Evolutionary conservation across 2,113 vertebrate genomes (phyloP), one percentile per base, ranked within the genome.

Genomic region (Fulica atra): DNA sequence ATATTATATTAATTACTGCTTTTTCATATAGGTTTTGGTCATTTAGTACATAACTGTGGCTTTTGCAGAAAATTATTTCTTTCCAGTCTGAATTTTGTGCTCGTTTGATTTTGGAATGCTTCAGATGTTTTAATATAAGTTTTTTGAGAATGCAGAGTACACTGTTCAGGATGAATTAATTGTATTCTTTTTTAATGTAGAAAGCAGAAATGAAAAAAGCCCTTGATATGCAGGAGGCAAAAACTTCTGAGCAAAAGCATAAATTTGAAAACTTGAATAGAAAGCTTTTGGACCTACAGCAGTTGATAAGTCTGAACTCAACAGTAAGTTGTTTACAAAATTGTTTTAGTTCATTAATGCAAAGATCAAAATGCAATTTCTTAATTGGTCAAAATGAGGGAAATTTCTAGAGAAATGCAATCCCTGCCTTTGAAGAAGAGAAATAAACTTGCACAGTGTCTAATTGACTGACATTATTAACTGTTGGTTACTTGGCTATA

Each of bases 131-230:
- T 69, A 61, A 28, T 71, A 65, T 36, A 60, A 4, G 9, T 46
- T 90, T 86, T 72, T 82, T 42, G 71, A 36, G 7, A n/a, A 19
- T 42, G 16, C 26, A 33, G 13, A 61, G 9, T 51, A 63, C 3
- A 9, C 59, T 29, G 28, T n/a, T 84, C 4, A 24, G 53, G 28
- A 56, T 31, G 10, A 16, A n/a, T 60, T 94, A 92, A 64, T 74
- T 92, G 42, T 95, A 21, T 81, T 87, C 15, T 64, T 97, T 86
- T 86, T 94, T 38, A 73, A 64, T 88, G 31, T 65, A 97, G 97
- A 91, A 73, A 3, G 51, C 16, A 38, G 57, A 97, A 61, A n/a
- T 69, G 1, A 81, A 93, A 91, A 69, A 60, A 7, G 3, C 2
- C 13, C 77, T 57, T 71, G 88, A 92, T 25, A 0, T 3, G 18